Conservation (phyloP, 2,113 vertebrate species). For the Labeo catla region DNA sequence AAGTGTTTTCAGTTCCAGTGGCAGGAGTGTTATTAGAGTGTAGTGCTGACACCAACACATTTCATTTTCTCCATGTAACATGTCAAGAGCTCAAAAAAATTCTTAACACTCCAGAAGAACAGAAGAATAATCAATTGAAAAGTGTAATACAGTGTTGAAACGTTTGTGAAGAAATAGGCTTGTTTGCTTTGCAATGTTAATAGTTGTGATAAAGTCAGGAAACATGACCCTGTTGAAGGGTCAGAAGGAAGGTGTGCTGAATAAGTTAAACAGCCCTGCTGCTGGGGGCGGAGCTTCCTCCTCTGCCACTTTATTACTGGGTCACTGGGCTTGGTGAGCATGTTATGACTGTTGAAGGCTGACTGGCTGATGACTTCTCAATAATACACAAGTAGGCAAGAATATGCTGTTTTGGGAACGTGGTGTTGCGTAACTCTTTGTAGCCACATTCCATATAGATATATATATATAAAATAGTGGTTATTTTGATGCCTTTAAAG, state of each 20-base stretch:
- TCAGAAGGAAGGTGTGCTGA: not conserved
- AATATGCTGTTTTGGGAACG: not conserved
- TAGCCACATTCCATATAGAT: not conserved
- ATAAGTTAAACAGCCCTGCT: not conserved
- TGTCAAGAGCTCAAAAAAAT: too few relatives aligned
- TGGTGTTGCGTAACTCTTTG: not conserved
- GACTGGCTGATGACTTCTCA: conserved; percentile 18
- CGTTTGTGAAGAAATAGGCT: not conserved
- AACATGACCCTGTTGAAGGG: not conserved
- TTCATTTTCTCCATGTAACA: not conserved
- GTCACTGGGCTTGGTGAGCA: conserved; percentile 46
- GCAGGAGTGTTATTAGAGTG: not conserved
- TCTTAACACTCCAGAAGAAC: too few relatives aligned
- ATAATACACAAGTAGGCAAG: not conserved
- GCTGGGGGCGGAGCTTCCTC: not conserved
- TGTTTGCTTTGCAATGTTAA: conserved; percentile 1
- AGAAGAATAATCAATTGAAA: too few relatives aligned
- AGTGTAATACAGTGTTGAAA: too few relatives aligned
- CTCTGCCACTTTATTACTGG: conserved; percentile 30
- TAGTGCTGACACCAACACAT: not conserved
- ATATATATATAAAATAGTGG: not conserved
- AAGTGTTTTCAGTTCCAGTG: too few relatives aligned
- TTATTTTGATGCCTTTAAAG: not conserved
- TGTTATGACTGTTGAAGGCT: not conserved
- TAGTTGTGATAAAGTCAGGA: not conserved